Evolutionary conservation across 2,797 vertebrate genomes (phyloP).

Genomic region (Poeciliopsis gracilis): DNA sequence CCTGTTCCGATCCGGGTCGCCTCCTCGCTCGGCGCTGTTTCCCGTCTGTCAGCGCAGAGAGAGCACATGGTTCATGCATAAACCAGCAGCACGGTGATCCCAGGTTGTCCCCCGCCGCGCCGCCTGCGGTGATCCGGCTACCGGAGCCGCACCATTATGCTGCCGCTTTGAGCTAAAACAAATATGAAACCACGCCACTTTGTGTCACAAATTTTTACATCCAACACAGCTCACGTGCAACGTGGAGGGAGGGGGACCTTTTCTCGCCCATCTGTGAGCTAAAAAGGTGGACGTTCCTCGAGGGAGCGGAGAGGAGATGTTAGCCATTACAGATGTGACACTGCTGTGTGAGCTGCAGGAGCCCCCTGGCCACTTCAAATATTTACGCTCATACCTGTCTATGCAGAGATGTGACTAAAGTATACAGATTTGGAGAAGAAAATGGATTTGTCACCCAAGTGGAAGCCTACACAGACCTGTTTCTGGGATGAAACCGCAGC

Average conservation of each 20-base stretch:
- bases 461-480: not conserved
- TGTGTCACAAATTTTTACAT: constrained; percentile 83
- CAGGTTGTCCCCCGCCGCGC: constrained; percentile 74
- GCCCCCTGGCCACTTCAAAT: constrained; percentile 52
- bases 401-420: constrained; percentile 48
- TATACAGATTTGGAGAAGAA: constrained; percentile 45
- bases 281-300: constrained; percentile 70
- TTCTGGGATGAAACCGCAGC: constrained; percentile 13
- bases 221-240: constrained; percentile 72
- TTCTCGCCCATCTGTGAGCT: constrained; percentile 74
- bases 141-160: constrained; percentile 72
- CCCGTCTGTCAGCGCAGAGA: constrained; percentile 65
- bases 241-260: constrained; percentile 37
- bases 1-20: constrained; percentile 39
- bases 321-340: constrained; percentile 64
- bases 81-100: constrained; percentile 78
- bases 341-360: constrained; percentile 54
- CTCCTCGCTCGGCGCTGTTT: constrained; percentile 40
- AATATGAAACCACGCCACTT: constrained; percentile 81
- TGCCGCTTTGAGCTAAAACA: constrained; percentile 65
- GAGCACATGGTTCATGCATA: constrained; percentile 83
- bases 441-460: constrained; percentile 24
- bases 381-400: constrained; percentile 67
- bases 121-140: constrained; percentile 69
- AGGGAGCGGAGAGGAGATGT: constrained; percentile 49